Conservation (phyloP, 2,888 invertebrate species). For the Drosophila glabriapex region DNA sequence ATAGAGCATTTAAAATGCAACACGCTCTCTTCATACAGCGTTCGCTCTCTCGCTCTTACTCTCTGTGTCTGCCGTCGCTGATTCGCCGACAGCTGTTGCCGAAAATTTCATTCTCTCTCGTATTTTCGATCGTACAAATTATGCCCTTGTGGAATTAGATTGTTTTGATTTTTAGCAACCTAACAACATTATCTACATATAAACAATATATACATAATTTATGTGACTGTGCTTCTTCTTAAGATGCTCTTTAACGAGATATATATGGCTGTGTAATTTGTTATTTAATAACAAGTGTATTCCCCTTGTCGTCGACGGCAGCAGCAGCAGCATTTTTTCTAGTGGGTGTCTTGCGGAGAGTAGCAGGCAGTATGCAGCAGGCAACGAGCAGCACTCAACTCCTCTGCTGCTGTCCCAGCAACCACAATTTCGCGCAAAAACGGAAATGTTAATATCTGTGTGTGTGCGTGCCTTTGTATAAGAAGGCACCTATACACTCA, state of each 20-base stretch:
- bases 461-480: constrained; percentile 29
- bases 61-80: background rate
- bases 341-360: background rate
- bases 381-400: constrained; percentile 8
- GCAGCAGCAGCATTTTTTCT: constrained; percentile 5
- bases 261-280: background rate
- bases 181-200: background rate
- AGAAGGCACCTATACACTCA: constrained; percentile 39
- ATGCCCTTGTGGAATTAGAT: background rate
- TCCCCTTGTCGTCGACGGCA: background rate
- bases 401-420: constrained; percentile 42
- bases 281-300: background rate
- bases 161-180: background rate
- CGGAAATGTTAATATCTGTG: constrained; percentile 34
- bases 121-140: background rate
- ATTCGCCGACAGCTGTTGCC: background rate
- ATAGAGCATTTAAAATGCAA: background rate
- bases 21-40: background rate
- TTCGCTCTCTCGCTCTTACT: background rate
- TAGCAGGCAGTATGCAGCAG: background rate
- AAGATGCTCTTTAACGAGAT: background rate
- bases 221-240: background rate
- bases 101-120: background rate
- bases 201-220: background rate
- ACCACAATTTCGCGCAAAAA: constrained; percentile 68